These are phyloP conservation scores for Branchellion lobata DNA, from an alignment of 2,888 invertebrate species.

Conservation along the genomic window DNA sequence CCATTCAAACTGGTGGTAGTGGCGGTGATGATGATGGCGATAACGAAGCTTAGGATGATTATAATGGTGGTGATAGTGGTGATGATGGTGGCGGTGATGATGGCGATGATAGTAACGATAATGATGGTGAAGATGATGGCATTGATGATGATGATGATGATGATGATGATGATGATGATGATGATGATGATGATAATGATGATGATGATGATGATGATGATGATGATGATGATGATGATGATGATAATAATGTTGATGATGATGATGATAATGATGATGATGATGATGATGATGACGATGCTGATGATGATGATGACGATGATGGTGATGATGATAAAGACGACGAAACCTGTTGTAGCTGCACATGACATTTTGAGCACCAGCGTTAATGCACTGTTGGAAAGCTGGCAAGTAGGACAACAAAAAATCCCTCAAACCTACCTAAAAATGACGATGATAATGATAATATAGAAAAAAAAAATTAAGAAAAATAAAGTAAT, in stretches of 20 bases:
- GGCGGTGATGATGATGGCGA: no score
- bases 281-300: no score
- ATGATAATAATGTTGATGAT: background rate
- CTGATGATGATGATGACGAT: no score
- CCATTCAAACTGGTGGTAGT: background rate
- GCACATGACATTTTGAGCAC: conserved; percentile 59
- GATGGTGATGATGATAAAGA: background rate
- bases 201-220: conserved; percentile 16
- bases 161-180: conserved; percentile 32
- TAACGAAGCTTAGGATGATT: no score
- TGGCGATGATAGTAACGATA: background rate
- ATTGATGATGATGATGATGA: conserved; percentile 19
- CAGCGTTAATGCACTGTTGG: conserved; percentile 56
- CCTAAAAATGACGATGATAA: conserved; percentile 6
- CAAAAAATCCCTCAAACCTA: conserved; percentile 54
- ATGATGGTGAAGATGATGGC: background rate
- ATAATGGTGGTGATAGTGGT: no score
- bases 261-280: background rate
- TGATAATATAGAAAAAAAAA: no score
- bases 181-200: conserved; percentile 28
- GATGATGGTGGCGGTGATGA: background rate
- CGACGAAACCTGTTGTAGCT: conserved; percentile 57
- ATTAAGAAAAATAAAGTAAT: no score
- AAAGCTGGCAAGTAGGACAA: conserved; percentile 59
- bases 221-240: conserved; percentile 6